Evolutionary conservation across 2,113 vertebrate species (phyloP).

Genomic region (Nycticebus coucang): DNA sequence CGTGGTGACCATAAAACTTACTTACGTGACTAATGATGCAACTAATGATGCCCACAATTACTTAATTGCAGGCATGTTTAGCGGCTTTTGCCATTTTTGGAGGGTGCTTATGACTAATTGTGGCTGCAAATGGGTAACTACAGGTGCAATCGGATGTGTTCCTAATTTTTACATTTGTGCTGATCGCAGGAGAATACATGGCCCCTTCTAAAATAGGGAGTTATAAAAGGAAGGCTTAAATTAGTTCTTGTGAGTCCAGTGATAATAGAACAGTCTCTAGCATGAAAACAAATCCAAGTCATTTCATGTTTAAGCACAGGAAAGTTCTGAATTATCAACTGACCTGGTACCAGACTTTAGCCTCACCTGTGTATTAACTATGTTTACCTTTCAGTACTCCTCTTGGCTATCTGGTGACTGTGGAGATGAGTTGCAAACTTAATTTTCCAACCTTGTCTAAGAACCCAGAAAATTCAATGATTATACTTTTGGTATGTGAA

Average conservation of each 20-base stretch:
- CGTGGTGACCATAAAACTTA: conserved; percentile 75
- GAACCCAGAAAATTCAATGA: neutral
- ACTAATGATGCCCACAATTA: conserved; percentile 76
- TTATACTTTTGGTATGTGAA: neutral
- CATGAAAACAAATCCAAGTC: conserved; percentile 22
- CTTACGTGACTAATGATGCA: conserved; percentile 71
- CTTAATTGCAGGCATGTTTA: conserved; percentile 75
- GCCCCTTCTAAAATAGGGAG: neutral
- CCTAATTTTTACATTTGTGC: conserved; percentile 76
- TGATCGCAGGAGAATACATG: conserved; percentile 48
- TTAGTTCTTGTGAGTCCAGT: conserved; percentile 24
- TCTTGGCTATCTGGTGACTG: too few species aligned
- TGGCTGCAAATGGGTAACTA: conserved; percentile 67
- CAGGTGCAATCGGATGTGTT: conserved; percentile 74
- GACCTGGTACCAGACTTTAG: neutral
- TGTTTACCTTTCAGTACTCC: neutral
- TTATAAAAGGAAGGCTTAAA: conserved; percentile 50
- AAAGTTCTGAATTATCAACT: neutral
- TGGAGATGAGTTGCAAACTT: too few species aligned
- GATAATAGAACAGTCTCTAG: neutral
- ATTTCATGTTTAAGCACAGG: neutral
- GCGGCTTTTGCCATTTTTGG: conserved; percentile 72
- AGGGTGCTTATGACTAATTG: conserved; percentile 73
- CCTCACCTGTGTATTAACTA: neutral
- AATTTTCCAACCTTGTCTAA: too few species aligned